phyloP scores from a whole-genome alignment of 2,797 vertebrate genomes.

The Sarcoramphus papa region DNA sequence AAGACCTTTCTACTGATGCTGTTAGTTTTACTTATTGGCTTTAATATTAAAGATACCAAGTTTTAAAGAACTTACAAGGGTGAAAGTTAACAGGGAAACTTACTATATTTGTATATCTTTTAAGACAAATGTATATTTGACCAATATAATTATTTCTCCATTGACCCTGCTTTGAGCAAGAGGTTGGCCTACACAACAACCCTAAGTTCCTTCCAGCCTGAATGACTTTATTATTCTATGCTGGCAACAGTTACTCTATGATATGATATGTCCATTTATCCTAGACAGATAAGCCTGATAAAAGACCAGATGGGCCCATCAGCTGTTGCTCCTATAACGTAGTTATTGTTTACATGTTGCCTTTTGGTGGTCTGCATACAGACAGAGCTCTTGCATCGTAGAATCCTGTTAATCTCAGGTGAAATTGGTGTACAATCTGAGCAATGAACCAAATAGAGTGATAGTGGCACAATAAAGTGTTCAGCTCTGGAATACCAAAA shows the following conservation, averaged over 20 bases:
- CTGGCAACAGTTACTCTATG: not conserved
- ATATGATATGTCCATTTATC: not conserved
- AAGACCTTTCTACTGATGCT: not conserved
- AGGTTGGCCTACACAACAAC: not conserved
- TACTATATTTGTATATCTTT: not conserved
- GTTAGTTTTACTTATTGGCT: not conserved
- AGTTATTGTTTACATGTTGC: not conserved
- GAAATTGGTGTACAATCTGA: not conserved
- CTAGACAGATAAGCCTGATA: not conserved
- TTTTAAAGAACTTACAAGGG: not conserved
- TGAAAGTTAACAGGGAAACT: not conserved
- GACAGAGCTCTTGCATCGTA: not conserved
- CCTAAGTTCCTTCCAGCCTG: not conserved
- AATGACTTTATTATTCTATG: not conserved
- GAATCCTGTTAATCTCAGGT: not conserved
- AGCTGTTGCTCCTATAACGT: not conserved
- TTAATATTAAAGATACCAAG: not conserved
- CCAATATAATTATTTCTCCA: not conserved
- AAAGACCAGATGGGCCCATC: not conserved
- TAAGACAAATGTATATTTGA: not conserved
- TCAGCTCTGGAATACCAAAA: not conserved
- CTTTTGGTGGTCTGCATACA: not conserved
- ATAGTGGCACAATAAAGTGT: not conserved
- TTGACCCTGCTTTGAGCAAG: not conserved
- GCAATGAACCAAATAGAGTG: not conserved